phyloP scores from a whole-genome alignment of 2,113 vertebrate species.

The Alosa alosa region DNA sequence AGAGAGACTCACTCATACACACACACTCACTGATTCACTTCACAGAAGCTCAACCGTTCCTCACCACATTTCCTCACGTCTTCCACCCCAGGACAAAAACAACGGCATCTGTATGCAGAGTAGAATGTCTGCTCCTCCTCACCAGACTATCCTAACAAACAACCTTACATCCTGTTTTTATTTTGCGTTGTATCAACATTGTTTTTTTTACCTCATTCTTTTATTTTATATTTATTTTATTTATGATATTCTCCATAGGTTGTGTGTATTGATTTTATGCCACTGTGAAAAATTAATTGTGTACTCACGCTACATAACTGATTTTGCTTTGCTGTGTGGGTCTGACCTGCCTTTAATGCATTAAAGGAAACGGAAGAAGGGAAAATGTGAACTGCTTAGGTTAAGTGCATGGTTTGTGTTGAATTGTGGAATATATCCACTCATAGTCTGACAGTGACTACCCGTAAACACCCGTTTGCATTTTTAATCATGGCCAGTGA shows the following conservation, averaged over 20 bases:
- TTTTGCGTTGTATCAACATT: neutral
- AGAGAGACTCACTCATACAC: neutral
- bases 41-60: neutral
- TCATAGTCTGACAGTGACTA: too few relatives aligned
- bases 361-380: too few relatives aligned
- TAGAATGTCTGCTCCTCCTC: neutral
- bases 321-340: neutral
- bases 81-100: neutral
- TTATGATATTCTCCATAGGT: neutral
- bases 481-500: too few relatives aligned
- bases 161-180: neutral
- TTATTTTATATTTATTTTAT: neutral
- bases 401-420: too few relatives aligned
- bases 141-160: neutral
- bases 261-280: neutral
- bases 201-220: neutral
- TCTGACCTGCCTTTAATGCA: neutral
- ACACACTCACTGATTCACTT: neutral
- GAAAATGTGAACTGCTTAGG: too few relatives aligned
- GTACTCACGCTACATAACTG: neutral
- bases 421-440: too few relatives aligned
- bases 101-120: neutral
- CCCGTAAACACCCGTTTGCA: too few relatives aligned
- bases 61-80: neutral
- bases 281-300: neutral